Evolutionary conservation across 2,888 invertebrate genomes (phyloP).

Genomic region (Torymus auratus): DNA sequence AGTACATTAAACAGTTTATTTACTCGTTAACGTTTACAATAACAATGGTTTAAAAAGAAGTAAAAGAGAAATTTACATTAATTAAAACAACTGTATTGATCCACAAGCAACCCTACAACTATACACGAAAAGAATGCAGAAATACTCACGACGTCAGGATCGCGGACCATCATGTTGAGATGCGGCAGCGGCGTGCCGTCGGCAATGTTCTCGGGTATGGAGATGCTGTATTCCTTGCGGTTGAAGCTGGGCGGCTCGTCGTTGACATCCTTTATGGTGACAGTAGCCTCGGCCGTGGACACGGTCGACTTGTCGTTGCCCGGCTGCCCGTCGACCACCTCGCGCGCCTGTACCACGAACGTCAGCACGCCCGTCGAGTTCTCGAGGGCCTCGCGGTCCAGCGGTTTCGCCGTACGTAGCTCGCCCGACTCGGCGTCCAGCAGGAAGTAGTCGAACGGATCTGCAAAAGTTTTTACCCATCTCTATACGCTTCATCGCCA

Average conservation of each 20-base stretch:
- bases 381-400: conserved; percentile 90
- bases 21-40: too few relatives aligned
- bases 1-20: too few relatives aligned
- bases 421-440: conserved; percentile 89
- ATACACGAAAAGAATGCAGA: neutral
- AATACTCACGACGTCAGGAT: conserved; percentile 87
- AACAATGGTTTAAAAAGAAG: too few relatives aligned
- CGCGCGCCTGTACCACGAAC: conserved; percentile 88
- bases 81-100: too few relatives aligned
- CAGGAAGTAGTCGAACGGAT: conserved; percentile 92
- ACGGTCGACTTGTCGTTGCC: conserved; percentile 84
- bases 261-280: conserved; percentile 92
- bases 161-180: conserved; percentile 90
- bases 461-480: conserved; percentile 75
- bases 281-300: conserved; percentile 85
- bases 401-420: conserved; percentile 87
- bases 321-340: conserved; percentile 85
- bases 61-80: too few relatives aligned
- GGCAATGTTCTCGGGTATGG: conserved; percentile 89
- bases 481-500: too few relatives aligned
- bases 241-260: conserved; percentile 93
- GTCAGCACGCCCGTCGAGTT: conserved; percentile 89
- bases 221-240: conserved; percentile 87
- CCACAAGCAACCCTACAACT: neutral
- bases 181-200: conserved; percentile 88